phyloP scores from a whole-genome alignment of 2,797 vertebrate genomes.

The Setipinna tenuifilis region DNA sequence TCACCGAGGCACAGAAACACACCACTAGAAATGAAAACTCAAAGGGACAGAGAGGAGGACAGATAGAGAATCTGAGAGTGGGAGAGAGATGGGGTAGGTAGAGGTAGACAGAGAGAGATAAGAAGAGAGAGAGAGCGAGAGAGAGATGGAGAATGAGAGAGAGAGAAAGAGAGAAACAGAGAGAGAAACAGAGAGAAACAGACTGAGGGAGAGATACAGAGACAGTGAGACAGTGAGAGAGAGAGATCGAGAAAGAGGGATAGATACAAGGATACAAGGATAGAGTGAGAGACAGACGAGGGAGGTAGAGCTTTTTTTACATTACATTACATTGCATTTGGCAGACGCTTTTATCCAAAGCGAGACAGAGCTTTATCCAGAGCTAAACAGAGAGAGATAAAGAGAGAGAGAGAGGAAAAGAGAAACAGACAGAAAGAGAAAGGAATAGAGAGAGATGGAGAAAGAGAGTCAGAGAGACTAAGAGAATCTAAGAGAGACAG shows the following conservation, averaged over 20 bases:
- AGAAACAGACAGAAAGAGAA: background rate
- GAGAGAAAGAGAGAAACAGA: background rate
- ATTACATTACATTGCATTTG: too few relatives aligned
- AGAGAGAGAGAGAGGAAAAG: too few relatives aligned
- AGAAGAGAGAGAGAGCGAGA: conserved; percentile 35
- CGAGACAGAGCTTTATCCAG: too few relatives aligned
- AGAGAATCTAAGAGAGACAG: background rate
- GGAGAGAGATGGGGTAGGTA: too few relatives aligned
- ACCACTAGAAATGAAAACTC: too few relatives aligned
- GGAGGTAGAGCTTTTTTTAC: too few relatives aligned
- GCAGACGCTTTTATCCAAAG: too few relatives aligned
- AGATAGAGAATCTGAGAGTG: too few relatives aligned
- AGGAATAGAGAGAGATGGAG: too few relatives aligned
- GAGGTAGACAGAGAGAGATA: background rate
- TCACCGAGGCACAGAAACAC: background rate
- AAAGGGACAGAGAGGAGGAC: too few relatives aligned
- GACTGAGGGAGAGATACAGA: conserved; percentile 26
- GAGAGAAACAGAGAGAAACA: conserved; percentile 7
- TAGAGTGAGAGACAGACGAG: background rate
- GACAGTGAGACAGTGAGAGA: background rate
- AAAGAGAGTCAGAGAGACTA: background rate
- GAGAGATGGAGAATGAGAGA: background rate
- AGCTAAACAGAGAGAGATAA: too few relatives aligned
- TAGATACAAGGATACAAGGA: background rate
- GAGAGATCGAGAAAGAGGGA: background rate